Evolutionary conservation across 2,113 vertebrate species (phyloP).

Genomic region (Erinaceus europaeus): DNA sequence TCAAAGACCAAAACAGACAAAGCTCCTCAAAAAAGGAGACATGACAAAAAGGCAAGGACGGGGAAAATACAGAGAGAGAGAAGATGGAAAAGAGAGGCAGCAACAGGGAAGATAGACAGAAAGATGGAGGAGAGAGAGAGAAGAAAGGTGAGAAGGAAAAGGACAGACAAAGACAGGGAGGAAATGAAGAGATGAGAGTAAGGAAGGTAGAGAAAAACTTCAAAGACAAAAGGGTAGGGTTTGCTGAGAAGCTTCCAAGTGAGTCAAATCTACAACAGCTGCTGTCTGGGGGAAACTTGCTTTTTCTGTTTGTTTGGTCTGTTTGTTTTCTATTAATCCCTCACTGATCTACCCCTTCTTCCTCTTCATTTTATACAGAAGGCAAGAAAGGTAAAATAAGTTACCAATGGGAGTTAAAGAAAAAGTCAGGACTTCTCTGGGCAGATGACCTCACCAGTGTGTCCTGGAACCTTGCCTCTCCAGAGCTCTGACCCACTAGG

Average conservation of each 20-base stretch:
- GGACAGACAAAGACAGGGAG: background rate
- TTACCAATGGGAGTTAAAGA: background rate
- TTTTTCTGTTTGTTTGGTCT: background rate
- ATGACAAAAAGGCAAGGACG: background rate
- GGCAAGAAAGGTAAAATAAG: background rate
- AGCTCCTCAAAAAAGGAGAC: too few species aligned
- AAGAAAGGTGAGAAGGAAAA: too few species aligned
- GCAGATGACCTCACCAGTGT: too few species aligned
- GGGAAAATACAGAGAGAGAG: background rate
- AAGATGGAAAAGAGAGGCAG: background rate
- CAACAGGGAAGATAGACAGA: background rate
- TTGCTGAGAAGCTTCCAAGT: background rate
- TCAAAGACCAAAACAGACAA: background rate
- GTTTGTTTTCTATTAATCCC: too few species aligned
- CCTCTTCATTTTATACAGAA: background rate
- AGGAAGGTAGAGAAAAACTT: background rate
- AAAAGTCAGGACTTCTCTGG: background rate
- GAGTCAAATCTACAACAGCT: too few species aligned
- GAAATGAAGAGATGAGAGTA: background rate
- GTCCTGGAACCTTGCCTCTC: too few species aligned
- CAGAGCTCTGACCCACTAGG: too few species aligned
- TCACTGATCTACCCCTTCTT: background rate
- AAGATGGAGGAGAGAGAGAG: background rate
- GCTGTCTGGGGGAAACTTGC: background rate
- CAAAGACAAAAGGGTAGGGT: background rate